A percentile compares a stretch with the other conserved stretches of the same genome.
Conservation (phyloP, 2,888 invertebrate species). For the Platycheirus albimanus region DNA sequence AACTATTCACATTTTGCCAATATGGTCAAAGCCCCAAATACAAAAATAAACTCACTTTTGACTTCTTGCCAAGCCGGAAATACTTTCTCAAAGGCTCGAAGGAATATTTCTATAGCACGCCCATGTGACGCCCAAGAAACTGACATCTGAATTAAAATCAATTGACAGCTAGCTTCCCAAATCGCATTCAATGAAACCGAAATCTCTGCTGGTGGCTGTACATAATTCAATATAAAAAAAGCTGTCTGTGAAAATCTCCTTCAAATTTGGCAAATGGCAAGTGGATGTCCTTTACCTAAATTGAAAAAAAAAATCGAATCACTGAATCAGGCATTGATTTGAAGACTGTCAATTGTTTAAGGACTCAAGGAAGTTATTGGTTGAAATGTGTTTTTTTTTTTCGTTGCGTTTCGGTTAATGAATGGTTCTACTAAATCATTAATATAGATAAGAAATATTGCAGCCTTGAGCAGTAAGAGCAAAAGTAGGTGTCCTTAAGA, state of each 20-base stretch:
- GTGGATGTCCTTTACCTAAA: constrained; percentile 42
- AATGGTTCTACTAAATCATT: too few relatives aligned
- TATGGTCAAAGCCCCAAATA: background rate
- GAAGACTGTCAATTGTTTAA: constrained; percentile 36
- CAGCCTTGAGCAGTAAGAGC: too few relatives aligned
- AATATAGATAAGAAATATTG: too few relatives aligned
- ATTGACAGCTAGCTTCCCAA: constrained; percentile 67
- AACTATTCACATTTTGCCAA: constrained; percentile 32
- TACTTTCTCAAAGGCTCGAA: constrained; percentile 2
- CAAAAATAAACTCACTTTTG: constrained; percentile 12
- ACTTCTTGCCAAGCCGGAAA: constrained; percentile 47
- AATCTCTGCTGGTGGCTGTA: constrained; percentile 45
- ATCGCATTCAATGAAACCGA: constrained; percentile 60
- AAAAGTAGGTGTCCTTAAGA: too few relatives aligned
- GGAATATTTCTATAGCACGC: constrained; percentile 32
- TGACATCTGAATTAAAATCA: constrained; percentile 71
- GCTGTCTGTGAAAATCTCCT: constrained; percentile 35
- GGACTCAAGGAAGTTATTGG: constrained; percentile 9
- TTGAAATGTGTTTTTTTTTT: background rate
- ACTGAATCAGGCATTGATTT: constrained; percentile 5
- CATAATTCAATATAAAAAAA: constrained; percentile 50
- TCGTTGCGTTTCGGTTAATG: too few relatives aligned
- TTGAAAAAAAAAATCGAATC: background rate
- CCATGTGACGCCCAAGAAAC: constrained; percentile 59
- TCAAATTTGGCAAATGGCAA: constrained; percentile 38